These are phyloP conservation scores for Apteryx mantelli DNA, from an alignment of 2,113 vertebrate species.

Conservation along the genomic window DNA sequence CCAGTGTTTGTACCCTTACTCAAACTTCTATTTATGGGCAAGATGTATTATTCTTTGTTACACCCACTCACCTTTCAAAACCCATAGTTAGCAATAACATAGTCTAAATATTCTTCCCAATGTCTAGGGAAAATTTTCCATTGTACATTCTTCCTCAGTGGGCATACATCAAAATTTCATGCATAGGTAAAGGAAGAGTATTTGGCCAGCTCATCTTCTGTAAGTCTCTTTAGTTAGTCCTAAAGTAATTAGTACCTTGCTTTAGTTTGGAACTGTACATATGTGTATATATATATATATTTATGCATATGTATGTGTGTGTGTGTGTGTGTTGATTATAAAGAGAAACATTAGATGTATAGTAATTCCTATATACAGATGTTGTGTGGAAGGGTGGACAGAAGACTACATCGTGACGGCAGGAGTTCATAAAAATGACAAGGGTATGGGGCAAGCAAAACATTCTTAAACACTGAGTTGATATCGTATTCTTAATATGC, in stretches of 20 bases:
- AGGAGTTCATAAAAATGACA: neutral
- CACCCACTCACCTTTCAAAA: neutral
- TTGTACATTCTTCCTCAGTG: neutral
- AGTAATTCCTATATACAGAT: neutral
- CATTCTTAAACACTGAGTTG: neutral
- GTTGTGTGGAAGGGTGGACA: neutral
- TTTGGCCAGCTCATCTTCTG: neutral
- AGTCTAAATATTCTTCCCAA: neutral
- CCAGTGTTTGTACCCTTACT: neutral
- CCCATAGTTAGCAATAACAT: neutral
- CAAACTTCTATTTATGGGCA: neutral
- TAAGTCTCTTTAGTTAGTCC: neutral
- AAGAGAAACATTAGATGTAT: neutral
- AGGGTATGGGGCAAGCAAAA: neutral
- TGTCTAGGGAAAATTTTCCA: neutral
- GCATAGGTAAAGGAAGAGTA: neutral
- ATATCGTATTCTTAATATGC: neutral
- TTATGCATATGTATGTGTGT: neutral
- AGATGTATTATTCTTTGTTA: neutral
- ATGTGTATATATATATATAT: neutral
- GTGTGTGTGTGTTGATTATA: neutral
- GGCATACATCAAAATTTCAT: neutral
- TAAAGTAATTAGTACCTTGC: neutral
- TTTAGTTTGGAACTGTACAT: neutral
- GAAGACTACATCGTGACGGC: neutral